Base-by-base conservation (phyloP, 2,888 invertebrate genomes). In the Pyralis farinalis region DNA sequence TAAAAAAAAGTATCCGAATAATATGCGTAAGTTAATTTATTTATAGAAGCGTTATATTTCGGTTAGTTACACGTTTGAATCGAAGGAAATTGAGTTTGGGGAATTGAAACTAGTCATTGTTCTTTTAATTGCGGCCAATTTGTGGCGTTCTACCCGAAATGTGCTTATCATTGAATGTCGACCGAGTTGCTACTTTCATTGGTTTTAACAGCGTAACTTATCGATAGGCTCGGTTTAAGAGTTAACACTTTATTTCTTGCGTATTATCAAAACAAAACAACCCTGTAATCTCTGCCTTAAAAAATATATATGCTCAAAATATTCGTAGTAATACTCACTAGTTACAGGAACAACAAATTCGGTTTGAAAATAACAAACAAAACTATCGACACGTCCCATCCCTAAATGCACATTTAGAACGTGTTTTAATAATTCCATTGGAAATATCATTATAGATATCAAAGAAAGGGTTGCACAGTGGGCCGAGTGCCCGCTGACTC, bases 31-130 rank as follows among this genome's bases (percentile, higher is more conserved):
- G 53, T 60, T 59, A 69, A 66, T 65, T 66, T 67, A 69, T 67
- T 62, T 70, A 72, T 68, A 69, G 68, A 71, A 71, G 70, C 71
- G 67, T 72, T 77, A 63, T 60, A 64, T 79, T 74, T 71, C 73
- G 72, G 76, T 80, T 77, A 75, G 81, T 77, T 75, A 77, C 74
- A 78, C 78, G 70, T 78, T 77, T 69, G 68, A 62, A 63, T 63
- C 63, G 70, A 68, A 84, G 87, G 86, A 87, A 87, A 87, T 88
- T 86, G 74, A 81, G 82, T 86, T 88, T 86, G 72, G 80, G 78
- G 82, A 83, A 87, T 85, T 85, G 85, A 87, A 85, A 85, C 77
- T 76, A 71, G 77, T 84, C 83, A 84, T 87, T 88, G 88, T 87
- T 87, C 82, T 85, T 85, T 83, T 88, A 85, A 87, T 85, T 86